These are phyloP conservation scores for Acronicta aceris DNA, from an alignment of 2,888 invertebrate genomes.

Conservation along the genomic window DNA sequence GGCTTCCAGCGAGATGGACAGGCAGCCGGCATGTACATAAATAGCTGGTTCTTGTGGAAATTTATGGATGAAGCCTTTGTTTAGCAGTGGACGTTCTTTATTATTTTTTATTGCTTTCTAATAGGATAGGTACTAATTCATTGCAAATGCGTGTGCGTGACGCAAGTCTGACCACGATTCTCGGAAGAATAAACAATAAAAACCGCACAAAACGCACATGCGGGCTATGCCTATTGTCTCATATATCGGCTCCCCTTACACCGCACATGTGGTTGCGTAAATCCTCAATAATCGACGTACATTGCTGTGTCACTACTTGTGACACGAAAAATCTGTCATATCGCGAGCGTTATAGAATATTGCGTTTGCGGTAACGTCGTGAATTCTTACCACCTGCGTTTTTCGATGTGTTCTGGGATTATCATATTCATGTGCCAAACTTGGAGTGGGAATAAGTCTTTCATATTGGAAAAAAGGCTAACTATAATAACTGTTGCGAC, in stretches of 20 bases:
- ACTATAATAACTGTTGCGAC: constrained; percentile 35
- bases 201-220: constrained; percentile 58
- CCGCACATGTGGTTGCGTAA: constrained; percentile 57
- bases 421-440: constrained; percentile 67
- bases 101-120: neutral
- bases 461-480: constrained; percentile 55
- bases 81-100: too few species aligned
- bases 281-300: constrained; percentile 60
- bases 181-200: constrained; percentile 64
- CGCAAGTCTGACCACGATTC: constrained; percentile 54
- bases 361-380: constrained; percentile 57
- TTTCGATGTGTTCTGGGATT: constrained; percentile 63
- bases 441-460: constrained; percentile 53
- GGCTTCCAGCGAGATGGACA: too few species aligned
- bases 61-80: neutral
- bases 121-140: constrained; percentile 2
- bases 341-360: constrained; percentile 60
- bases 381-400: constrained; percentile 61
- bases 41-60: neutral
- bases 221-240: constrained; percentile 56
- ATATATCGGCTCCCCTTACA: constrained; percentile 40
- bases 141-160: constrained; percentile 47
- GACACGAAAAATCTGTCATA: constrained; percentile 61
- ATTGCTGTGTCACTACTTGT: constrained; percentile 57
- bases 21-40: too few species aligned